Evolutionary conservation across 2,888 invertebrate genomes (phyloP).

Genomic region (Cantharis lateralis): DNA sequence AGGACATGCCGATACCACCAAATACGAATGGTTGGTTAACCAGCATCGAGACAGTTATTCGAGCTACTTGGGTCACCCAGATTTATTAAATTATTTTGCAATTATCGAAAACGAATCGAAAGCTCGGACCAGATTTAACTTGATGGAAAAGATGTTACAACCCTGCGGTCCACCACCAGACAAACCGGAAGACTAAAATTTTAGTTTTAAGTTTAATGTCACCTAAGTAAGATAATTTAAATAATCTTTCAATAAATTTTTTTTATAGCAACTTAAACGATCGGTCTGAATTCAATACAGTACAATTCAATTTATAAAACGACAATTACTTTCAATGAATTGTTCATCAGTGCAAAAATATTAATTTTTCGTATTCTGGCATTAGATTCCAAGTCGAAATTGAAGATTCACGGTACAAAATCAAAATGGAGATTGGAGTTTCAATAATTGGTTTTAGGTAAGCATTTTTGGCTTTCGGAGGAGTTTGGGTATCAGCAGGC

Average conservation of each 20-base stretch:
- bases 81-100: slow-evolving; percentile 90
- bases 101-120: slow-evolving; percentile 97
- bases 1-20: slow-evolving; percentile 97
- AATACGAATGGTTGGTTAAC: slow-evolving; percentile 97
- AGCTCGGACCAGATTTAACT: slow-evolving; percentile 91
- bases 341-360: too few species aligned
- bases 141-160: slow-evolving; percentile 98
- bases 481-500: too few species aligned
- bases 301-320: too few species aligned
- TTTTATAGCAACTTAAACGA: not conserved
- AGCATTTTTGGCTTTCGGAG: too few species aligned
- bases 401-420: too few species aligned
- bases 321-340: too few species aligned
- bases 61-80: slow-evolving; percentile 95
- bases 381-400: too few species aligned
- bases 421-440: too few species aligned
- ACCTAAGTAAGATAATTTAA: not conserved
- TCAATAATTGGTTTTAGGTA: too few species aligned
- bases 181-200: slow-evolving; percentile 82
- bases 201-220: not conserved
- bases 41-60: slow-evolving; percentile 96
- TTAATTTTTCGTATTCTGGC: too few species aligned
- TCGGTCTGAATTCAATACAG: not conserved
- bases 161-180: slow-evolving; percentile 99
- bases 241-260: not conserved